Evolutionary conservation across 1,140 invertebrate genomes (phyloP).

Genomic region (Anastrepha ludens): DNA sequence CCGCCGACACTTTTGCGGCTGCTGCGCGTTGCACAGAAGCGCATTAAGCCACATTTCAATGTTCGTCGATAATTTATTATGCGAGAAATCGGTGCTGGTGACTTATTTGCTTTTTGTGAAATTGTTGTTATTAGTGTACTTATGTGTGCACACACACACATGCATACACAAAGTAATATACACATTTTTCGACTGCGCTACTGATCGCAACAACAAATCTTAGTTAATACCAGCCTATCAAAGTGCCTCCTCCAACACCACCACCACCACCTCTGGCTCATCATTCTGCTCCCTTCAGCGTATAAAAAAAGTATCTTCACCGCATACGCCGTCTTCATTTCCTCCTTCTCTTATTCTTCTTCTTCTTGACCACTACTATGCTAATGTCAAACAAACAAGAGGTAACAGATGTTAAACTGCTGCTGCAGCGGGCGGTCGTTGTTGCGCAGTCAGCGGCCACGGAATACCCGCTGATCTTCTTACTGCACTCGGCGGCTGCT

Average conservation of each 20-base stretch:
- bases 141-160: neutral
- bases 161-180: neutral
- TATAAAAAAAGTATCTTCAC: neutral
- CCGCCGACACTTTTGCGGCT: neutral
- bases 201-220: neutral
- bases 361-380: neutral
- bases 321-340: too few species aligned
- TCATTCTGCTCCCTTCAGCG: neutral
- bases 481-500: neutral
- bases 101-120: constrained; percentile 71
- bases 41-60: constrained; percentile 61
- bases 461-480: neutral
- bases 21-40: constrained; percentile 66
- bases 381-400: constrained; percentile 45
- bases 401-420: constrained; percentile 53
- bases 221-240: neutral
- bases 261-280: neutral
- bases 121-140: constrained; percentile 13
- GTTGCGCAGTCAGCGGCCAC: neutral
- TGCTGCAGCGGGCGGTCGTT: constrained; percentile 42
- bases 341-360: neutral
- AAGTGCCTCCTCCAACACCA: neutral
- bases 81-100: constrained; percentile 74
- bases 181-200: neutral
- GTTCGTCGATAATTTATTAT: constrained; percentile 72